phyloP scores from a whole-genome alignment of 2,113 vertebrate species.

The Pica pica region DNA sequence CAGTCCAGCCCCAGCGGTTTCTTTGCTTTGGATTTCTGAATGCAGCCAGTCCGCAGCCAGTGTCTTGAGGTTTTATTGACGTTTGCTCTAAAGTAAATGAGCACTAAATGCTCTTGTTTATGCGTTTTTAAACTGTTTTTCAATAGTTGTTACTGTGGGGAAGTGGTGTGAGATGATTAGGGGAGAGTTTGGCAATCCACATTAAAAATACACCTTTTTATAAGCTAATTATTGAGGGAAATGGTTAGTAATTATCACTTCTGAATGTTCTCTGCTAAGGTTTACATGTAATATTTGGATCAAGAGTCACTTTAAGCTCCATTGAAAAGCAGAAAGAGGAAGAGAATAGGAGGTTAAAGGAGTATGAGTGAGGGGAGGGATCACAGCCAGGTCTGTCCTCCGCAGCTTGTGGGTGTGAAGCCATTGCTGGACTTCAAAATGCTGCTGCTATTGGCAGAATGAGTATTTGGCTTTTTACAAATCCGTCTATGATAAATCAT shows the following conservation, averaged over 20 bases:
- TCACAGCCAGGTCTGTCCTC: not conserved
- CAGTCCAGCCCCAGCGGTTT: not conserved
- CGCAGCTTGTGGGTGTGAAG: not conserved
- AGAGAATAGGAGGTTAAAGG: not conserved
- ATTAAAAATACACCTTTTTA: constrained; percentile 46
- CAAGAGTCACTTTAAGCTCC: not conserved
- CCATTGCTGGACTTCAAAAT: not conserved
- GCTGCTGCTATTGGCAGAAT: not conserved
- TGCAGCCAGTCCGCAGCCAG: not conserved
- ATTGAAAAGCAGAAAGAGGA: not conserved
- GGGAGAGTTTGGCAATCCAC: constrained; percentile 37
- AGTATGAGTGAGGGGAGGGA: not conserved
- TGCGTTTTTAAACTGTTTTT: constrained; percentile 18
- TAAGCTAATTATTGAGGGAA: constrained; percentile 41
- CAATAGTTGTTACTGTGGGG: constrained; percentile 17
- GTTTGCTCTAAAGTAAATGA: not conserved
- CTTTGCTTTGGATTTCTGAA: not conserved
- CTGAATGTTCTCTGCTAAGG: not conserved
- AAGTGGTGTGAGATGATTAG: constrained; percentile 46
- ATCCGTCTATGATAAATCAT: not conserved
- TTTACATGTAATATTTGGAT: not conserved
- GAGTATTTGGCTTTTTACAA: not conserved
- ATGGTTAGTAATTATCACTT: constrained; percentile 27
- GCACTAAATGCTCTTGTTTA: not conserved
- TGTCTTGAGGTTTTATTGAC: constrained; percentile 4